Evolutionary conservation across 2,113 vertebrate species (phyloP).

Genomic region (Heliornis fulica): DNA sequence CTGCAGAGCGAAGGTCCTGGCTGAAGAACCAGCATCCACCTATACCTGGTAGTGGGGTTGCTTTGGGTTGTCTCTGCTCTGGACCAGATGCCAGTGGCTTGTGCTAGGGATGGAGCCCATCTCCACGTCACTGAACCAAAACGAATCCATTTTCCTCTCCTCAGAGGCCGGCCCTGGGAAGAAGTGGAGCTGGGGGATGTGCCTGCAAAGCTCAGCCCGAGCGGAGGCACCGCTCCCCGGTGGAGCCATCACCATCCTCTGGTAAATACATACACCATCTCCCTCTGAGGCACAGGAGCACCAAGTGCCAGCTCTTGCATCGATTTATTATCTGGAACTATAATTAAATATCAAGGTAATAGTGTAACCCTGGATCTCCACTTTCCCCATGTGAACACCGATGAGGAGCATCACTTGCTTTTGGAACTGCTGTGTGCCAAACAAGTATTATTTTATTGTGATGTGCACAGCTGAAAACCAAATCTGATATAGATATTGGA

Average conservation of each 20-base stretch:
- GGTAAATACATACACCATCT: rapidly evolving
- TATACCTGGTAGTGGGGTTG: too few relatives aligned
- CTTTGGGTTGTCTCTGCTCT: neutral
- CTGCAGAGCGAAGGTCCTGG: neutral
- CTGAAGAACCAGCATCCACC: neutral
- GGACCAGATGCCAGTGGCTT: rapidly evolving
- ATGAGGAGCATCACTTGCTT: rapidly evolving
- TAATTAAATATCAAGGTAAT: neutral
- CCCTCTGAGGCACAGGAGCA: neutral
- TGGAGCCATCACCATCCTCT: neutral
- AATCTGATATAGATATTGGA: constrained; percentile 9
- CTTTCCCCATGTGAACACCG: rapidly evolving
- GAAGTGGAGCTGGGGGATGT: neutral
- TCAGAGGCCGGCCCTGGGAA: rapidly evolving
- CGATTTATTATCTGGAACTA: too few relatives aligned
- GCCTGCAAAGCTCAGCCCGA: too few relatives aligned
- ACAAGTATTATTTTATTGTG: neutral
- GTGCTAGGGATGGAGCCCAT: neutral
- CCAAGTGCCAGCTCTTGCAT: neutral
- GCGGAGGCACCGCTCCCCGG: neutral
- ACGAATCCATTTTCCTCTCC: neutral
- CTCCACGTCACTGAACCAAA: rapidly evolving
- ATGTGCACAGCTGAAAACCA: neutral
- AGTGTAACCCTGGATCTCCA: rapidly evolving
- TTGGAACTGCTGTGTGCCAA: rapidly evolving